Evolutionary conservation across 2,797 vertebrate genomes (phyloP).

Genomic region (Varecia variegata): DNA sequence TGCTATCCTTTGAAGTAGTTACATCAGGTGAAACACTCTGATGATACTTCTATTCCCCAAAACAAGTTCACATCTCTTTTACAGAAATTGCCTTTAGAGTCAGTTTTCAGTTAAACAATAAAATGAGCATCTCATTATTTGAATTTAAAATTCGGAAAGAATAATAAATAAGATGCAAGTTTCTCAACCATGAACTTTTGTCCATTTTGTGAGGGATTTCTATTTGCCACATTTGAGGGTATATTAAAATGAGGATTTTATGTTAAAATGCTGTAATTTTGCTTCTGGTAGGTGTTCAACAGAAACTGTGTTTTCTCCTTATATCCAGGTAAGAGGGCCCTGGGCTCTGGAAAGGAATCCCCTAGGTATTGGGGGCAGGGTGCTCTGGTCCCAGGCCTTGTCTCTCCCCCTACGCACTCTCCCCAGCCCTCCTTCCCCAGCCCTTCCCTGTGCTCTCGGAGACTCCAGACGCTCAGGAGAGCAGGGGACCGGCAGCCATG

Average conservation of each 20-base stretch:
- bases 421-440: fast-evolving
- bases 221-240: neutral
- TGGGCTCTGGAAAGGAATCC: neutral
- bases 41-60: neutral
- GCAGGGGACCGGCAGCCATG: fast-evolving
- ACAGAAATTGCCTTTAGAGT: neutral
- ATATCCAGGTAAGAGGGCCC: fast-evolving
- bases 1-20: neutral
- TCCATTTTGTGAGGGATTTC: neutral
- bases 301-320: neutral
- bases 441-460: neutral
- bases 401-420: neutral
- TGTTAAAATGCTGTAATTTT: neutral
- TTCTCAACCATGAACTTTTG: neutral
- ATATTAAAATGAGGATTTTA: neutral
- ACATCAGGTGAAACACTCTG: neutral
- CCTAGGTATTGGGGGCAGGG: neutral
- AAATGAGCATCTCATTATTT: neutral
- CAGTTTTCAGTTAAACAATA: neutral
- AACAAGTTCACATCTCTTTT: neutral
- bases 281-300: neutral
- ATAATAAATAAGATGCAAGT: neutral
- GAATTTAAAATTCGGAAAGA: neutral
- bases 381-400: fast-evolving
- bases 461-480: too few relatives aligned